A percentile compares a stretch with the other conserved stretches of the same genome.
Conservation (phyloP, 2,113 vertebrate species). For the Acrocephalus kingi region DNA sequence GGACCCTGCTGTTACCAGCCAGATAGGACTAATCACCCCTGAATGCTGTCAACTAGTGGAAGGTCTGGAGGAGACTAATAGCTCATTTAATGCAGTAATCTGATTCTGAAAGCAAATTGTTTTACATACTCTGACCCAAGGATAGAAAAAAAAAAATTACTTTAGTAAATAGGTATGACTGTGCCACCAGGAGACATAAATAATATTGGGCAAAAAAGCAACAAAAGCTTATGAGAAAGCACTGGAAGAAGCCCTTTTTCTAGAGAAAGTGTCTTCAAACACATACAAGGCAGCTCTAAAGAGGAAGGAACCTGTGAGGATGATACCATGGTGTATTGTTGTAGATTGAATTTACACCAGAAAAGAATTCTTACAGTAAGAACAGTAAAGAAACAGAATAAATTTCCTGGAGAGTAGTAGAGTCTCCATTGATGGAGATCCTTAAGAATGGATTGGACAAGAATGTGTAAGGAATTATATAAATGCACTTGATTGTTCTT, state of each 20-base stretch:
- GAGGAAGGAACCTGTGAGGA: background rate
- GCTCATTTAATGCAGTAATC: conserved; percentile 27
- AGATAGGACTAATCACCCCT: background rate
- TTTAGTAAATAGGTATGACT: background rate
- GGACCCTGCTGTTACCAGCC: background rate
- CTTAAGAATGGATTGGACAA: background rate
- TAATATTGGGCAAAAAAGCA: background rate
- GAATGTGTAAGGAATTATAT: background rate
- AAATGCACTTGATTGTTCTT: background rate
- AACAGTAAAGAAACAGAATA: background rate
- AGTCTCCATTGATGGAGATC: background rate
- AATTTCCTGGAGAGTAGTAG: background rate
- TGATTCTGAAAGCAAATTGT: conserved; percentile 34
- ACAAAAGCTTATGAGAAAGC: background rate
- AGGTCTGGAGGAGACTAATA: conserved; percentile 22
- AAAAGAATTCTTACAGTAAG: background rate
- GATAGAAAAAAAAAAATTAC: background rate
- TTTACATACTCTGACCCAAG: background rate
- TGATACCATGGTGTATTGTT: background rate
- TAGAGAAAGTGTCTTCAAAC: background rate
- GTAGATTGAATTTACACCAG: background rate
- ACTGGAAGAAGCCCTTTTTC: background rate
- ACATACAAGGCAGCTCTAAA: background rate
- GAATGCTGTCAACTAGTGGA: background rate
- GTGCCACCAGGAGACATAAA: background rate